Conservation (phyloP, 2,797 vertebrate species). For the Intellagama lesueurii region DNA sequence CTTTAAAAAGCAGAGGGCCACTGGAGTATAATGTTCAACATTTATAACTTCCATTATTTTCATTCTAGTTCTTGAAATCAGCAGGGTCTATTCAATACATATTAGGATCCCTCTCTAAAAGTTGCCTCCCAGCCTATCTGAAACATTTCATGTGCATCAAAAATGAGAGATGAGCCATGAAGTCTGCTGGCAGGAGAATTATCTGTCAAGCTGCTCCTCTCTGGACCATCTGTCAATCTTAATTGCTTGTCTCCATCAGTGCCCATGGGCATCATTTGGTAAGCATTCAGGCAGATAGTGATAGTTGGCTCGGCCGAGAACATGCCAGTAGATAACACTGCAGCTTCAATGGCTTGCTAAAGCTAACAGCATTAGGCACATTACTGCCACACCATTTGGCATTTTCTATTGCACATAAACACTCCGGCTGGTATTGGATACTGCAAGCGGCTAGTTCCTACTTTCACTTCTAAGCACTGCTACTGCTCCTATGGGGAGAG, state of each 20-base stretch:
- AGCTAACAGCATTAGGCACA: constrained; percentile 32
- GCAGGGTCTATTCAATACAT: neutral
- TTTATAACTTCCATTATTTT: neutral
- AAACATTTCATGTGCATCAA: neutral
- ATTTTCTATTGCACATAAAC: neutral
- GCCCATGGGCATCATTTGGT: neutral
- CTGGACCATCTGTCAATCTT: neutral
- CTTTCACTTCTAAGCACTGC: neutral
- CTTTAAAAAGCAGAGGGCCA: neutral
- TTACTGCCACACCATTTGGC: constrained; percentile 15
- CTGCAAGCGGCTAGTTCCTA: neutral
- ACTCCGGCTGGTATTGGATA: constrained; percentile 5
- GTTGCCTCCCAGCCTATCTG: constrained; percentile 13
- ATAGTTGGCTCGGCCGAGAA: constrained; percentile 2
- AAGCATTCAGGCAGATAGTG: accelerated
- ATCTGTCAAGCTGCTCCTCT: constrained; percentile 12
- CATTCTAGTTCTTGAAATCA: constrained; percentile 25
- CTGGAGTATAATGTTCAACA: neutral
- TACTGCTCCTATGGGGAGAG: neutral
- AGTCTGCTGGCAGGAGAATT: constrained; percentile 16
- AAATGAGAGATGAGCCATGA: constrained; percentile 24
- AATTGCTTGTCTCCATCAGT: neutral
- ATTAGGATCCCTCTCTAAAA: neutral
- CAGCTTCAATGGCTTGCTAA: constrained; percentile 25
- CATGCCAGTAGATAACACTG: constrained; percentile 40